Percentiles rank a stretch among this genome's conserved stretches.
Evolutionary conservation across 2,113 vertebrate genomes (phyloP).

Genomic region (Gorilla gorilla): DNA sequence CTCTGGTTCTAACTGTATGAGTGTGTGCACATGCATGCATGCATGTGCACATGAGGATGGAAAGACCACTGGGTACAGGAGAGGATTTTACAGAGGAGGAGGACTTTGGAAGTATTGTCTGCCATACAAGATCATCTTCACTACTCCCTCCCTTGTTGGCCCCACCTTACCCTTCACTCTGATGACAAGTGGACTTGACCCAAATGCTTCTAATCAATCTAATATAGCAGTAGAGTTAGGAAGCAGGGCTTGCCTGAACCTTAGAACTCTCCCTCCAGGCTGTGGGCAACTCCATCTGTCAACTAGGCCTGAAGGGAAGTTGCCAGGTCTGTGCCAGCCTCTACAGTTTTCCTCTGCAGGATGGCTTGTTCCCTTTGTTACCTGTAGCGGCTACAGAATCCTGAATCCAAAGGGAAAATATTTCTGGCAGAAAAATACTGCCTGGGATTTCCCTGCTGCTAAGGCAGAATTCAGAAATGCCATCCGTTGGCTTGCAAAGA

Average conservation of each 20-base stretch:
- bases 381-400: not conserved
- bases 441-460: not conserved
- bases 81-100: not conserved
- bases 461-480: constrained; percentile 9
- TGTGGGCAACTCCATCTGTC: not conserved
- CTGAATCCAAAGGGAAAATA: not conserved
- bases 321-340: not conserved
- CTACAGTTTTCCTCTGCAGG: not conserved
- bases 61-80: not conserved
- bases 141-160: not conserved
- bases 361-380: not conserved
- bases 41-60: not conserved
- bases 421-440: not conserved
- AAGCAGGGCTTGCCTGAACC: not conserved
- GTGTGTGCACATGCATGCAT: no score
- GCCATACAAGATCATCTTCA: not conserved
- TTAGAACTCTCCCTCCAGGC: not conserved
- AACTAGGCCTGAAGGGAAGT: not conserved
- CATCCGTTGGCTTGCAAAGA: not conserved
- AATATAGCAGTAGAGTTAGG: not conserved
- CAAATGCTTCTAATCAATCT: not conserved
- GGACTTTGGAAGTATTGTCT: not conserved
- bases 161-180: not conserved
- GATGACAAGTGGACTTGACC: not conserved
- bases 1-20: not conserved